A percentile compares a stretch with the other conserved stretches of the same genome.
These are phyloP conservation scores for Paedocypris sp. DNA, from an alignment of 2,113 vertebrate genomes.

Conservation along the genomic window DNA sequence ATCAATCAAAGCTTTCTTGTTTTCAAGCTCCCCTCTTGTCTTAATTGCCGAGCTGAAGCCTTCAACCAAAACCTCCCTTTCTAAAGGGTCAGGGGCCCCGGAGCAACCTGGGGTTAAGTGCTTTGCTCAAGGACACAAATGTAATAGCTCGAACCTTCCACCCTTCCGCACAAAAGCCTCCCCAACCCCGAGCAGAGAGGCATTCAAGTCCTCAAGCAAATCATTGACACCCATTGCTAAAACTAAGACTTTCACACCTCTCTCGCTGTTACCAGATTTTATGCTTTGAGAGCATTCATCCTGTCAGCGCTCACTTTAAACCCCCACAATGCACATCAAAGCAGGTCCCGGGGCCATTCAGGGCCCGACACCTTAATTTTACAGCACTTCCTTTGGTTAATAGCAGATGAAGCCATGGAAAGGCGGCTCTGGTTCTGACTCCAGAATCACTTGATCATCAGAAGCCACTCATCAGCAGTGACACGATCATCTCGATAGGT, in stretches of 20 bases:
- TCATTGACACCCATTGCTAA: not conserved
- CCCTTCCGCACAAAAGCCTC: not conserved
- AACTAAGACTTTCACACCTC: slow-evolving; percentile 7
- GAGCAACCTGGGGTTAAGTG: not conserved
- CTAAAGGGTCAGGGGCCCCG: not conserved
- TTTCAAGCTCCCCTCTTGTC: not conserved
- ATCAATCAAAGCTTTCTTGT: not conserved
- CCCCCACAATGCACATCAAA: slow-evolving; percentile 48
- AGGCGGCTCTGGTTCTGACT: slow-evolving; percentile 38
- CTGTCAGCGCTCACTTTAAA: slow-evolving; percentile 35
- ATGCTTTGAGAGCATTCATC: slow-evolving; percentile 17
- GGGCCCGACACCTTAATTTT: slow-evolving; percentile 53
- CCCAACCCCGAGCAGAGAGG: not conserved
- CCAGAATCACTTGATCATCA: not conserved
- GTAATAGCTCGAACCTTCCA: not conserved
- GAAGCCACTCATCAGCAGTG: slow-evolving; percentile 7
- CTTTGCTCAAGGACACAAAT: slow-evolving; percentile 2
- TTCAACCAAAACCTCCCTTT: not conserved
- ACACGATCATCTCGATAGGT: not conserved
- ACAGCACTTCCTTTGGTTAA: slow-evolving; percentile 50
- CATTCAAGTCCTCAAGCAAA: not conserved
- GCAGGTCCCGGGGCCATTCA: slow-evolving; percentile 47
- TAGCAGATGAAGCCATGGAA: slow-evolving; percentile 45
- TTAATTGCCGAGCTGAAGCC: not conserved
- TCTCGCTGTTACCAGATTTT: slow-evolving; percentile 2